These are phyloP conservation scores for Orbicella faveolata DNA, from an alignment of 64 coral and sea anemone genomes.

Conservation along the genomic window DNA sequence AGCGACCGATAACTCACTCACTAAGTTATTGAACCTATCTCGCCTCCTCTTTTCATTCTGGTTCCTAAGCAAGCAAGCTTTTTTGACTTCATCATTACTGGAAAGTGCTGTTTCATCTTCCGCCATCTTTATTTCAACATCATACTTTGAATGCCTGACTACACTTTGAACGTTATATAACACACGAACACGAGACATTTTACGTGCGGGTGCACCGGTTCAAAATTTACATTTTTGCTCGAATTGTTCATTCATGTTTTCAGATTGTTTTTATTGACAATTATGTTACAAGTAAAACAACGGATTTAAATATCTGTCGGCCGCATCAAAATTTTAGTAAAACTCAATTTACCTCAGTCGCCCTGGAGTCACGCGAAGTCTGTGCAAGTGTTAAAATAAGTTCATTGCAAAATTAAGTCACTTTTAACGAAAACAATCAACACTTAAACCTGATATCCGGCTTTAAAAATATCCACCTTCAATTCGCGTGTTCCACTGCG, in stretches of 20 bases:
- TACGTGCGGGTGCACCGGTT: not conserved
- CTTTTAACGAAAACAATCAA: too few species aligned
- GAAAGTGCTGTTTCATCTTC: not conserved
- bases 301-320: not conserved
- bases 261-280: not conserved
- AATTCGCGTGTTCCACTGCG: too few species aligned
- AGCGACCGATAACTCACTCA: constrained; percentile 37
- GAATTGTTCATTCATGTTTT: not conserved
- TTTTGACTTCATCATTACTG: not conserved
- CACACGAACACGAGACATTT: not conserved
- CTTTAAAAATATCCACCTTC: too few species aligned
- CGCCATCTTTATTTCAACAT: not conserved
- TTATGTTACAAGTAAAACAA: too few species aligned
- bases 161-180: too few species aligned
- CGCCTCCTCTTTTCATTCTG: constrained; percentile 63
- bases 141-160: not conserved
- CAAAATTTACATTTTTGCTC: not conserved
- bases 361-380: too few species aligned
- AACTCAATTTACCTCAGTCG: too few species aligned
- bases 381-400: too few species aligned
- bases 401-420: too few species aligned
- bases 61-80: constrained; percentile 24
- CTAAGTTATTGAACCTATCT: constrained; percentile 62
- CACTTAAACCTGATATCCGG: too few species aligned
- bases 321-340: not conserved